A percentile compares a stretch with the other conserved stretches of the same genome.
Evolutionary conservation across 2,113 vertebrate species (phyloP).

Genomic region (Odocoileus virginianus): DNA sequence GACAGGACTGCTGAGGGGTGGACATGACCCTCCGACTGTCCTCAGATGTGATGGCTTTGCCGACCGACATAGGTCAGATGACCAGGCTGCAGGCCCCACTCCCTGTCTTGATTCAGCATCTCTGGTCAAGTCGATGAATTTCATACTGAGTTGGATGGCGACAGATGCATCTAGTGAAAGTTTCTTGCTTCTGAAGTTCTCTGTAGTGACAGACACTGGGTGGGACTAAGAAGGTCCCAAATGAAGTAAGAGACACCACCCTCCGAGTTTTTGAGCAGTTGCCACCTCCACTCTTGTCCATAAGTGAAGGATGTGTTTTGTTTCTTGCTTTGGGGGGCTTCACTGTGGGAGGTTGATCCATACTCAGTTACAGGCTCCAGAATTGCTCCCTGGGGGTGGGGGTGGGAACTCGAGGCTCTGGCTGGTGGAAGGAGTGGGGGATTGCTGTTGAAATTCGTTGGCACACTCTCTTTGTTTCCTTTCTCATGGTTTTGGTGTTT

Average conservation of each 20-base stretch:
- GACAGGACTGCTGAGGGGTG: too few relatives aligned
- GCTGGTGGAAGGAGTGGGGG: fast-evolving
- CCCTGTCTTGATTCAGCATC: background rate
- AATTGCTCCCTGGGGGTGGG: background rate
- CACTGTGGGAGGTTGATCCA: fast-evolving
- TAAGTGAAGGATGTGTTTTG: background rate
- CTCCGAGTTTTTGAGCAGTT: fast-evolving
- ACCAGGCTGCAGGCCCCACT: background rate
- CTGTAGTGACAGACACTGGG: background rate
- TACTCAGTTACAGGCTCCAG: background rate
- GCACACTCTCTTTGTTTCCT: too few relatives aligned
- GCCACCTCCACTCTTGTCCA: background rate
- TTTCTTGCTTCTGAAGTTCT: background rate
- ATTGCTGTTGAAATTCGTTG: background rate
- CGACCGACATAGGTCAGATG: background rate
- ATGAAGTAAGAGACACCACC: background rate
- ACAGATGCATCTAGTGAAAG: background rate
- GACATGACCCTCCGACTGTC: fast-evolving
- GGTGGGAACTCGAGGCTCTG: background rate
- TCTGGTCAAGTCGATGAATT: background rate
- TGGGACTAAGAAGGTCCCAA: background rate
- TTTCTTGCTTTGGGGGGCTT: background rate
- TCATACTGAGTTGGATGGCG: background rate
- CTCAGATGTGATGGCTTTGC: background rate
- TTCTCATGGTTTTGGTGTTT: background rate